phyloP scores from a whole-genome alignment of 2,888 invertebrate genomes.

The Antheraea yamamai region DNA sequence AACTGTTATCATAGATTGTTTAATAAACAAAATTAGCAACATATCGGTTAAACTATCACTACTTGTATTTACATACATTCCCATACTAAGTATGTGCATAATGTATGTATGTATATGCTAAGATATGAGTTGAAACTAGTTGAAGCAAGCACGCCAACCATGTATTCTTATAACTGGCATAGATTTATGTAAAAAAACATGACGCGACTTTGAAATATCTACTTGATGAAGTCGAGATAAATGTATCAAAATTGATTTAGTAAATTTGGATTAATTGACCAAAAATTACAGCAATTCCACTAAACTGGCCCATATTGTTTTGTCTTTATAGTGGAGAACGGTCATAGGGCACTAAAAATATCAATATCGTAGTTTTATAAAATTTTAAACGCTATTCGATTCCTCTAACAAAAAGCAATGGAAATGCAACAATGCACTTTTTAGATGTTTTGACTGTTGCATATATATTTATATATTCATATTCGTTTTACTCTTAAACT shows the following conservation, averaged over 20 bases:
- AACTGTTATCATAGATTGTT: background rate
- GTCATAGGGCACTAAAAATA: too few species aligned
- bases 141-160: background rate
- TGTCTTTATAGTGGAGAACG: too few species aligned
- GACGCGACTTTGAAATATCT: background rate
- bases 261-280: background rate
- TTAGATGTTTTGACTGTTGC: too few species aligned
- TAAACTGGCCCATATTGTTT: background rate
- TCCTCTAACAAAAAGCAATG: too few species aligned
- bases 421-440: too few species aligned
- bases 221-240: background rate
- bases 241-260: background rate
- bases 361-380: too few species aligned
- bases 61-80: background rate
- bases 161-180: background rate
- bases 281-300: background rate
- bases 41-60: background rate
- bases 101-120: background rate
- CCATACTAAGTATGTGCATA: background rate
- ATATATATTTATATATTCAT: too few species aligned
- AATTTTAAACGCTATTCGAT: too few species aligned
- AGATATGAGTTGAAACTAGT: background rate
- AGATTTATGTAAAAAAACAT: background rate
- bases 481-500: too few species aligned
- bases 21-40: background rate